Conservation (phyloP, 1,140 invertebrate genomes). For the Heliconius hewitsoni region DNA sequence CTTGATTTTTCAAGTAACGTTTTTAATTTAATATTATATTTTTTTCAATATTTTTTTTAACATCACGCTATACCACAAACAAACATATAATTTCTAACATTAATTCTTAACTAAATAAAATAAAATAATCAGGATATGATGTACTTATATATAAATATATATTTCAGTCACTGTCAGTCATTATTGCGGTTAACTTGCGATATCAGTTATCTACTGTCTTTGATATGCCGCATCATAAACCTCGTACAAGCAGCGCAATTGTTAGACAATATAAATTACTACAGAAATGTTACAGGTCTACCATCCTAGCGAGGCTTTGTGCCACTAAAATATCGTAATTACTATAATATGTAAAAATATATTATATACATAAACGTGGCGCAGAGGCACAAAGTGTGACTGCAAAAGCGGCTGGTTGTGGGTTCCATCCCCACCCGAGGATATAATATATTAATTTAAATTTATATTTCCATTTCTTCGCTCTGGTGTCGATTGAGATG, state of each 20-base stretch:
- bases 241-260: slow-evolving; percentile 46
- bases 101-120: neutral
- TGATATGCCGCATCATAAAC: slow-evolving; percentile 59
- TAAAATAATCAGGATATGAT: neutral
- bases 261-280: slow-evolving; percentile 33
- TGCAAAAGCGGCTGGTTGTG: too few species aligned
- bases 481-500: too few species aligned
- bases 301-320: slow-evolving; percentile 1
- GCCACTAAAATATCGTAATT: neutral
- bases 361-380: neutral
- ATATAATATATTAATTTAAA: too few species aligned
- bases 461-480: too few species aligned
- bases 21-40: too few species aligned
- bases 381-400: too few species aligned
- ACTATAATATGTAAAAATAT: neutral
- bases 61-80: too few species aligned
- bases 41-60: too few species aligned
- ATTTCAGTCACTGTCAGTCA: slow-evolving; percentile 23
- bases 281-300: slow-evolving; percentile 26
- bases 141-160: neutral
- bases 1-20: too few species aligned
- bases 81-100: too few species aligned
- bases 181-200: slow-evolving; percentile 26
- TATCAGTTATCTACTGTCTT: slow-evolving; percentile 49
- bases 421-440: too few species aligned